Percentiles rank a stretch among this genome's conserved stretches.
phyloP scores from a whole-genome alignment of 2,888 invertebrate species.

The Philaethria dido region DNA sequence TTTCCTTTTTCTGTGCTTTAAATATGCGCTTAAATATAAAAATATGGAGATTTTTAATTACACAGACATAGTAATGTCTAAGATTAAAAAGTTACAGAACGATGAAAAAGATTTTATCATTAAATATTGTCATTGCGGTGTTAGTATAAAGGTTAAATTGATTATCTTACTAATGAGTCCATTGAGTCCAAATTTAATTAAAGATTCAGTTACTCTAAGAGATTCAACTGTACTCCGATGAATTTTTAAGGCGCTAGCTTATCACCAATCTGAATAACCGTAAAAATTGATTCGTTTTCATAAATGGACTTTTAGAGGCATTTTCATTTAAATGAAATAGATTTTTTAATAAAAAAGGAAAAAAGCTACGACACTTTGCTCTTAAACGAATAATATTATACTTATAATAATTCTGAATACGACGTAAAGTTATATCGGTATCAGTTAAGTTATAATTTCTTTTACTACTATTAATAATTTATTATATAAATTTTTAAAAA shows the following conservation, averaged over 20 bases:
- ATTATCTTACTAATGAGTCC: conserved; percentile 23
- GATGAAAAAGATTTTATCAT: conserved; percentile 16
- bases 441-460: no score
- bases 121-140: background rate
- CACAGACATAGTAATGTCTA: background rate
- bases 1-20: no score
- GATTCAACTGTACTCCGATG: conserved; percentile 12
- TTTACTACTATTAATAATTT: no score
- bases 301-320: conserved; percentile 31
- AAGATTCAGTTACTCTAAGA: conserved; percentile 19
- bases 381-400: background rate
- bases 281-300: conserved; percentile 46
- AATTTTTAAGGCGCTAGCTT: conserved; percentile 32
- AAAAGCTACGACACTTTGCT: background rate
- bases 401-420: background rate
- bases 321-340: conserved; percentile 23
- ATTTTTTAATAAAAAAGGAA: conserved; percentile 9
- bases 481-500: no score
- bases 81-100: background rate
- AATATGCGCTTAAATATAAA: no score
- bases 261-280: conserved; percentile 42
- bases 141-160: conserved; percentile 6
- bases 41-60: background rate
- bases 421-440: background rate
- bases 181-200: conserved; percentile 25